These are phyloP conservation scores for Vireo altiloquus DNA, from an alignment of 2,113 vertebrate genomes.

Conservation along the genomic window DNA sequence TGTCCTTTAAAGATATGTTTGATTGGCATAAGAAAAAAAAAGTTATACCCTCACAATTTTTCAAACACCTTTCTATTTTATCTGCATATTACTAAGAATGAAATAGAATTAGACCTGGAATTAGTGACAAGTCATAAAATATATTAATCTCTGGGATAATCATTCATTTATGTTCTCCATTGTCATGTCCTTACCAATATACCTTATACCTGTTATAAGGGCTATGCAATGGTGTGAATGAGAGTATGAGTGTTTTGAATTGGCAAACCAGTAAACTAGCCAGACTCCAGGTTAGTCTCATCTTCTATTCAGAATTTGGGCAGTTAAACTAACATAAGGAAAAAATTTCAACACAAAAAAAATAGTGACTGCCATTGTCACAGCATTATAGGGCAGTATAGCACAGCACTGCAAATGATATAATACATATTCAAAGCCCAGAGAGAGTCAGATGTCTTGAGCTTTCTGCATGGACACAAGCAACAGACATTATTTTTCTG, in stretches of 20 bases:
- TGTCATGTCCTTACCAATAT: neutral
- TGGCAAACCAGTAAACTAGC: neutral
- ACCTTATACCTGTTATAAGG: rapidly evolving
- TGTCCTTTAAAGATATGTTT: neutral
- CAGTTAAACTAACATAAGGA: neutral
- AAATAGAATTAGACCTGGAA: neutral
- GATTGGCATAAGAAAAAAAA: neutral
- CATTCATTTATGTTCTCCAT: neutral
- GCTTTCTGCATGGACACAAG: neutral
- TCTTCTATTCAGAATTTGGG: neutral
- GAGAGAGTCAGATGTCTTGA: neutral
- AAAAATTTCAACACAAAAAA: neutral
- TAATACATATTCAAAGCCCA: neutral
- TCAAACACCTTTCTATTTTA: neutral
- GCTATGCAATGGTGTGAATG: neutral
- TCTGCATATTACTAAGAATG: neutral
- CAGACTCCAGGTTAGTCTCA: neutral
- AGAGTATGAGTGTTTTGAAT: neutral
- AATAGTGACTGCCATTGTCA: neutral
- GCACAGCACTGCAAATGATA: neutral
- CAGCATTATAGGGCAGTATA: neutral
- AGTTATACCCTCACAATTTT: neutral
- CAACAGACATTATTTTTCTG: neutral
- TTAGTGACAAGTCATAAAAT: neutral
- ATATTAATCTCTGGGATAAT: neutral